Evolutionary conservation across 2,113 vertebrate genomes (phyloP).

Genomic region (Tauraco erythrolophus): DNA sequence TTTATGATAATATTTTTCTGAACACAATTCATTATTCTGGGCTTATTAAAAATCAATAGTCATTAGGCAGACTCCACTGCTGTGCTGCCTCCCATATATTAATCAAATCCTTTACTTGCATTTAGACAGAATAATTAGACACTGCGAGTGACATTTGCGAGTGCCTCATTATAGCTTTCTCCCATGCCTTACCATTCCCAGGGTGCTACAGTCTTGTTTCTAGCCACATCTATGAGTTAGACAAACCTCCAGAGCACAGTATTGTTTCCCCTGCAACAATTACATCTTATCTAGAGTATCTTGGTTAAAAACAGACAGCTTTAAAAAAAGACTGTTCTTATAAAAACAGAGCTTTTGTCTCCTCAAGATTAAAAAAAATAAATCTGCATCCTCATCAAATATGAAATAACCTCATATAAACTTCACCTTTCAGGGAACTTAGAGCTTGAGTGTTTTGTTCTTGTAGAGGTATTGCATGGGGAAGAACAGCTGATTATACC

Average conservation of each 20-base stretch:
- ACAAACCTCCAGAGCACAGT: background rate
- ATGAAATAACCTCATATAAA: constrained; percentile 2
- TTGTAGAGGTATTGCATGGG: background rate
- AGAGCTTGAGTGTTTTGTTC: background rate
- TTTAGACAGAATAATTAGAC: constrained; percentile 24
- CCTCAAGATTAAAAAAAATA: background rate
- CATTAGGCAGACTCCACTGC: background rate
- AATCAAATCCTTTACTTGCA: constrained; percentile 26
- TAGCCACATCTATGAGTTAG: background rate
- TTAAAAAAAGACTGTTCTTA: background rate
- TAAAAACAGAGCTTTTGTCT: background rate
- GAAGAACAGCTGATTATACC: constrained; percentile 9
- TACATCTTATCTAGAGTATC: background rate
- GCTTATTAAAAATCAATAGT: constrained; percentile 45
- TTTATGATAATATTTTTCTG: constrained; percentile 11
- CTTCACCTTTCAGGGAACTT: background rate
- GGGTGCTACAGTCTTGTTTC: background rate
- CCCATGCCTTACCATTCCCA: background rate
- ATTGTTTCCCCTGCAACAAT: background rate
- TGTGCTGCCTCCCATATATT: background rate
- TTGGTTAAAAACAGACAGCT: background rate
- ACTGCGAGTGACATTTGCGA: background rate
- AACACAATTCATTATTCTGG: background rate
- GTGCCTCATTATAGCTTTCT: background rate
- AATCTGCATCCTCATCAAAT: background rate